Base-by-base conservation (phyloP, 1,140 invertebrate genomes). In the Ctenoplectra terminalis region DNA sequence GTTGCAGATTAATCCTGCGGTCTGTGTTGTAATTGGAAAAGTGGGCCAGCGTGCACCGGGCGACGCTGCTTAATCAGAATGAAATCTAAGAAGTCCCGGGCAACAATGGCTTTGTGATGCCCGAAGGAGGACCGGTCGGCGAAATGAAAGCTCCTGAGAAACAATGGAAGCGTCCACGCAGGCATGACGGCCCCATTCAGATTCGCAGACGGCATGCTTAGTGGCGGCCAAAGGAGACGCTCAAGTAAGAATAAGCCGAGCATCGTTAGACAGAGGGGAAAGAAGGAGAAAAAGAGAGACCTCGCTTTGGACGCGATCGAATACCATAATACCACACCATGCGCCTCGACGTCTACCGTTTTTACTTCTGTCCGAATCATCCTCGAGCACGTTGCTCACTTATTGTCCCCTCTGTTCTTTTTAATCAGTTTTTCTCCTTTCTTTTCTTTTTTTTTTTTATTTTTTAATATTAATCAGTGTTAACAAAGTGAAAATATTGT, bases 161-260 rank as follows among this genome's bases (percentile, higher is more conserved):
- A 87, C 86, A 85, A 85, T 87, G 87, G 83, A 83, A 87, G 74
- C 86, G 69, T 87, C 86, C 86, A 74, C 87, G 87, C 83, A 82
- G 82, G 86, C 82, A 88, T 87, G 87, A 88, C 86, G 86, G 79
- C 71, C 79, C 84, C 83, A 85, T 88, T 88, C 87, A 82, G 70
- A 80, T 76, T 77, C 86, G 75, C 78, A 71, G 87, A 87, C 78
- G 83, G 74, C 79, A 83, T 79, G 86, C 74, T 84, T 82, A 87
- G 82, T 76, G 86, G 71, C 66, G 79, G 67, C 72, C 78, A 76
- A 82, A 81, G 66, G 71, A 81, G 82, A 84, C 73, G 67, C 60
- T 86, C 67, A 74, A 74, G 86, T 87, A 87, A 87, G 85, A 73
- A 75, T 56, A 60, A 79, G 66, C 70, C 17, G 20, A 63, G 66